These are phyloP conservation scores for Antennarius striatus DNA, from an alignment of 2,113 vertebrate species.

Conservation along the genomic window DNA sequence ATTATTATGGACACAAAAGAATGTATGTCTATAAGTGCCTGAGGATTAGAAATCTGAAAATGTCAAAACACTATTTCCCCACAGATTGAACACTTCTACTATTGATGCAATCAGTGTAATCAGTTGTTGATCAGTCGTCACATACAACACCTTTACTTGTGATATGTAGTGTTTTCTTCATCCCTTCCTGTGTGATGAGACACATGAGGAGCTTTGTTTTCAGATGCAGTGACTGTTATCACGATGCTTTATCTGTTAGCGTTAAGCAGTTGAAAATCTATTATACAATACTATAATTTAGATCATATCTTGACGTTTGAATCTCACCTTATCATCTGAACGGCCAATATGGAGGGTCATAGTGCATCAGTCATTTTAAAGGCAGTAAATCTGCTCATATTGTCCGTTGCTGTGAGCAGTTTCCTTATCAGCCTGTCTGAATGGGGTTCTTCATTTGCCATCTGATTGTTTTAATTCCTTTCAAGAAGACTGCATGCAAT, in stretches of 20 bases:
- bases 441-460: slow-evolving; percentile 47
- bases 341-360: not conserved
- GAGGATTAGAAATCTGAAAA: too few species aligned
- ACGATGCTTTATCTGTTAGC: slow-evolving; percentile 4
- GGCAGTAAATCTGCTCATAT: not conserved
- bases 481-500: slow-evolving; percentile 10
- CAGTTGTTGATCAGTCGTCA: not conserved
- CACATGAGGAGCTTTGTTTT: not conserved
- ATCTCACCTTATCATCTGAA: slow-evolving; percentile 9
- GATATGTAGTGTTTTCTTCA: not conserved
- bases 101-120: too few species aligned
- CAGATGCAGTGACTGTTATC: not conserved
- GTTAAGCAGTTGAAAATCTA: not conserved
- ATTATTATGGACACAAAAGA: too few species aligned
- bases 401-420: not conserved
- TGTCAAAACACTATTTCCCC: too few species aligned
- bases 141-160: not conserved
- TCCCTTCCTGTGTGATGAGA: not conserved
- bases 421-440: slow-evolving; percentile 10
- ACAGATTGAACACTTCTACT: too few species aligned
- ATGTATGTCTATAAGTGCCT: too few species aligned
- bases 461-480: slow-evolving; percentile 11
- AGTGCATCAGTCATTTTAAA: not conserved
- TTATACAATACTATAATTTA: slow-evolving; percentile 3
- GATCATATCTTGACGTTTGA: not conserved